Base-by-base conservation (phyloP, 1,140 invertebrate species). In the Glossosoma conforme region DNA sequence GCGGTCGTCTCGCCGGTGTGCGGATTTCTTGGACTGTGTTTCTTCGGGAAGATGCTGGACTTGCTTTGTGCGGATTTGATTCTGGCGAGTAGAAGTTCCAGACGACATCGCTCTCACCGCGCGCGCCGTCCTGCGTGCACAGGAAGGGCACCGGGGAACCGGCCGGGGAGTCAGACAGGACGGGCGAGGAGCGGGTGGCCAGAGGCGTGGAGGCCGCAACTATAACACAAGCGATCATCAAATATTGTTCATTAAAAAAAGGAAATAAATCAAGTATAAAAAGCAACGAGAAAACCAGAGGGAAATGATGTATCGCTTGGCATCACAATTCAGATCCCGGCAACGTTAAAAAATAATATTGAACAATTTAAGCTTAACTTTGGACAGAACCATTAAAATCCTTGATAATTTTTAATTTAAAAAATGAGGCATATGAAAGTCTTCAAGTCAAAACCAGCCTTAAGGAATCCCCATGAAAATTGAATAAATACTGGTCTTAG, bases 21-120 rank as follows among this genome's bases (percentile, higher is more conserved):
- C 67, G 68, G 5, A 72, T 58, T 13, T 71, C 70, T 36, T 71
- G 72, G 4, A 68, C 60, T 22, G 63, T 65, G 60, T 63, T 65
- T 4, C 48, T 33, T 3, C 56, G 54, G 18, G 60, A 58, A 45
- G 55, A 50, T 5, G 54, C 43, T 21, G 56, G 44, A 42, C 62
- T n/a, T n/a, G n/a, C n/a, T n/a, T n/a, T n/a, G n/a, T n/a, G n/a
- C n/a, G n/a, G n/a, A n/a, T n/a, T 62, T 35, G 69, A 62, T 45
- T 67, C 67, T 20, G 69, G 69, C 30, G 71, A 72, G 51, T 74
- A 72, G 44, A 67, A 72, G 54, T 75, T 74, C 71, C 71, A 75
- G 15, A 75, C 64, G 44, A 75, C 72, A 60, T 74, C 70, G 42
- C 65, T 68, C 56, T 70, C 67, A 3, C 70, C 72, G 48, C 68